phyloP scores from a whole-genome alignment of 2,113 vertebrate genomes.

The Melanocharis versteri region DNA sequence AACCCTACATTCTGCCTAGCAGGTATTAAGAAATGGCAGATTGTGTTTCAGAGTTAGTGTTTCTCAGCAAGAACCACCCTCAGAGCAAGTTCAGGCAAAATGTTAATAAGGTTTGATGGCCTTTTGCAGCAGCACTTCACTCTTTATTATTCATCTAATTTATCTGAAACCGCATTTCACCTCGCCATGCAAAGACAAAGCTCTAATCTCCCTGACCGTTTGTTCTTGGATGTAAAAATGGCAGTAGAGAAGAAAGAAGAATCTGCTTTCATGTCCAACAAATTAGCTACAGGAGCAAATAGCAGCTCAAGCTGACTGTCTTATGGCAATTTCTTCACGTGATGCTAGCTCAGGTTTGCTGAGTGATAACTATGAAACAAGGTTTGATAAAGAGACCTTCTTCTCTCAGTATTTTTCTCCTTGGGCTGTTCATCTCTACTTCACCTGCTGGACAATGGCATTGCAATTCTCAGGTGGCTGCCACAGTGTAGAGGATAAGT shows the following conservation, averaged over 20 bases:
- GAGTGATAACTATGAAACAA: neutral
- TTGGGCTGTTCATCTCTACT: neutral
- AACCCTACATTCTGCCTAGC: neutral
- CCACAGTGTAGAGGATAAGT: fast-evolving
- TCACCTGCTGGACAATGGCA: neutral
- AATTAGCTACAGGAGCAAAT: neutral
- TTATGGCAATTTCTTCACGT: neutral
- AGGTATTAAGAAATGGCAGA: neutral
- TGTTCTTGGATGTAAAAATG: neutral
- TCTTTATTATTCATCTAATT: slow-evolving; percentile 48
- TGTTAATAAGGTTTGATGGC: neutral
- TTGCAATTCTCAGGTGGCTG: neutral
- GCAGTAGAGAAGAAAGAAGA: neutral
- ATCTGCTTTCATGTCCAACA: neutral
- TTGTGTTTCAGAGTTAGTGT: neutral
- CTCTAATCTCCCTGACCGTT: slow-evolving; percentile 11
- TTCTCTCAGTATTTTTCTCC: neutral
- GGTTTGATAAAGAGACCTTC: neutral
- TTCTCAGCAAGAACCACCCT: neutral
- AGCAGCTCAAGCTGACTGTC: neutral
- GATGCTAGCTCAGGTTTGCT: neutral
- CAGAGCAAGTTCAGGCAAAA: neutral
- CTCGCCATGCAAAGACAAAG: neutral
- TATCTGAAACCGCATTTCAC: slow-evolving; percentile 30
- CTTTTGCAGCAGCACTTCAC: slow-evolving; percentile 7